These are phyloP conservation scores for Trematocara marginatum DNA, from an alignment of 2,113 vertebrate genomes.

Conservation along the genomic window DNA sequence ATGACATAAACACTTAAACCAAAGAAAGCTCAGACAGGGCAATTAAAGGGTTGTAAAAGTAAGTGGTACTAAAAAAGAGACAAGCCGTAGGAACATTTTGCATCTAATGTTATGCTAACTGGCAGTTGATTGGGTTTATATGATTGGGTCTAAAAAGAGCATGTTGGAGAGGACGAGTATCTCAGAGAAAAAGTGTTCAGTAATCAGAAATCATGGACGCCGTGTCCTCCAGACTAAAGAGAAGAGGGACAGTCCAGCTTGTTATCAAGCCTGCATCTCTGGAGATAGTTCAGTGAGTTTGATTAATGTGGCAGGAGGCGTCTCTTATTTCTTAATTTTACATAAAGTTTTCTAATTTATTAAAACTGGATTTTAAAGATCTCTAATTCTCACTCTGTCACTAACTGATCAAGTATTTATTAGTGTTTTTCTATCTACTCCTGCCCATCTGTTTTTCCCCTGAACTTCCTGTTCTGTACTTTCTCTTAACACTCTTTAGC, in stretches of 20 bases:
- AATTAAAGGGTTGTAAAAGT: background rate
- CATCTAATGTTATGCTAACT: background rate
- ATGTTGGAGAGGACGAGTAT: background rate
- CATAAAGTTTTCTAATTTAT: background rate
- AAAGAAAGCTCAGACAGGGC: background rate
- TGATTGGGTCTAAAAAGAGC: background rate
- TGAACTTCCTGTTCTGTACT: background rate
- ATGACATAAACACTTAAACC: background rate
- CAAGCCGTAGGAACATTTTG: background rate
- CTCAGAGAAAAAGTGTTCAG: background rate
- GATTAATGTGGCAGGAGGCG: background rate
- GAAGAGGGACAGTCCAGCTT: background rate
- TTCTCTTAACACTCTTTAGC: background rate
- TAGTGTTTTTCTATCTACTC: background rate
- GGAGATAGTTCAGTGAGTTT: background rate
- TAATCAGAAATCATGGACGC: background rate
- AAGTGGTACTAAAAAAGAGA: background rate
- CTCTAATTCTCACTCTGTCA: background rate
- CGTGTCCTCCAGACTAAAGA: background rate
- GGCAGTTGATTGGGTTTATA: background rate
- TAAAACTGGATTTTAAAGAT: background rate
- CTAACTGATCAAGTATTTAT: background rate
- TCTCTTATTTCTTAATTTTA: background rate
- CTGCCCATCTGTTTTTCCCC: background rate
- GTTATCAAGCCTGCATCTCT: background rate